These are phyloP conservation scores for Drosophila albomicans DNA, from an alignment of 1,140 invertebrate genomes.

Conservation along the genomic window DNA sequence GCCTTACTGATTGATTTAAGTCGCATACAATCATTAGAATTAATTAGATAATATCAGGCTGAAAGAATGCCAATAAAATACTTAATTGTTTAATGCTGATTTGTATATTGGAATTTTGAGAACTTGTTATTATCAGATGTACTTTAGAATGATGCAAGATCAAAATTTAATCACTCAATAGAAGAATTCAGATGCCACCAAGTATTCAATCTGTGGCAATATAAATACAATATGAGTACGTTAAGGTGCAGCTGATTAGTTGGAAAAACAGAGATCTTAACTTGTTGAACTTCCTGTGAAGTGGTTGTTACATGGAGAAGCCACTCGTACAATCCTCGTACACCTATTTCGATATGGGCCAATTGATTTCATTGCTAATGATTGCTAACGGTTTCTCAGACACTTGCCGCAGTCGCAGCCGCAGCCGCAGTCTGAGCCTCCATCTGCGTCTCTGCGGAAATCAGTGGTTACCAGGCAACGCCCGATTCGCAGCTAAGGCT, in stretches of 20 bases:
- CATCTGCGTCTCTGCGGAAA: constrained; percentile 50
- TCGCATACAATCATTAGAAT: no score
- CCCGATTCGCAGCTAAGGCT: constrained; percentile 39
- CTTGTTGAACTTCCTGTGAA: constrained; percentile 70
- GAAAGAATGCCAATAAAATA: background rate
- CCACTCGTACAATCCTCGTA: constrained; percentile 37
- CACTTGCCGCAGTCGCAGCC: constrained; percentile 55
- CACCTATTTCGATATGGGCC: constrained; percentile 73
- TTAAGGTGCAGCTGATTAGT: constrained; percentile 51
- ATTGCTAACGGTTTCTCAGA: constrained; percentile 75
- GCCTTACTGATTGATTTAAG: no score
- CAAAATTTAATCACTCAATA: constrained; percentile 21
- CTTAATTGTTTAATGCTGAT: background rate
- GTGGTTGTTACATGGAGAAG: constrained; percentile 37
- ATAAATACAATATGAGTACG: constrained; percentile 7
- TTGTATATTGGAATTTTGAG: background rate
- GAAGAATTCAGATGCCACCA: constrained; percentile 12
- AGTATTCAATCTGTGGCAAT: constrained; percentile 13
- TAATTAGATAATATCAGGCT: background rate
- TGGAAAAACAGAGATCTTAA: constrained; percentile 56
- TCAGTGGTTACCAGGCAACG: constrained; percentile 70
- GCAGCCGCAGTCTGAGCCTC: background rate
- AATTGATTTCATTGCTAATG: constrained; percentile 80
- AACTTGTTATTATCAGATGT: constrained; percentile 1
- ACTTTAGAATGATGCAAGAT: background rate